A percentile compares a stretch with the other conserved stretches of the same genome.
Evolutionary conservation across 2,888 invertebrate genomes (phyloP).

Genomic region (Choreutis nemorana): DNA sequence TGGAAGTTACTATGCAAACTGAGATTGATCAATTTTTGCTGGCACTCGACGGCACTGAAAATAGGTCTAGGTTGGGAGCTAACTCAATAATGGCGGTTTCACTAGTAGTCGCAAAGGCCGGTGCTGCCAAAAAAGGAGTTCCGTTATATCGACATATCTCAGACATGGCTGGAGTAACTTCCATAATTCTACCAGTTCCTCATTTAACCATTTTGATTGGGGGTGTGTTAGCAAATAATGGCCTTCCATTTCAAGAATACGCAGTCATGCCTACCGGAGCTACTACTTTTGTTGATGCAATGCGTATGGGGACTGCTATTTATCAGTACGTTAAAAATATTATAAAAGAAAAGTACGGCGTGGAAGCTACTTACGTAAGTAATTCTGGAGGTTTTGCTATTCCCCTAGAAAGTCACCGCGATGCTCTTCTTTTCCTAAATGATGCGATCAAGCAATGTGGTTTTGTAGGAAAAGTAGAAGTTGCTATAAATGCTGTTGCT

Average conservation of each 20-base stretch:
- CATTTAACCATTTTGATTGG: slow-evolving; percentile 98
- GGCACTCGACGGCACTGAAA: slow-evolving; percentile 93
- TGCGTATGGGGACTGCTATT: slow-evolving; percentile 96
- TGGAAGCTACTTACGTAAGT: slow-evolving; percentile 93
- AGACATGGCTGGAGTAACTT: slow-evolving; percentile 88
- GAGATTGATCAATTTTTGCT: slow-evolving; percentile 89
- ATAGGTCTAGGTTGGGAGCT: slow-evolving; percentile 92
- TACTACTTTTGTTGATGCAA: slow-evolving; percentile 89
- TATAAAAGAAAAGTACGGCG: slow-evolving; percentile 87
- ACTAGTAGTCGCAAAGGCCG: slow-evolving; percentile 95
- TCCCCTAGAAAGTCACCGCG: slow-evolving; percentile 92
- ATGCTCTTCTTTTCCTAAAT: slow-evolving; percentile 83
- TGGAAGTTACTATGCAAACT: slow-evolving; percentile 90
- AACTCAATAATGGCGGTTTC: slow-evolving; percentile 98
- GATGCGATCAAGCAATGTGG: slow-evolving; percentile 93
- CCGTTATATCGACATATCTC: slow-evolving; percentile 93
- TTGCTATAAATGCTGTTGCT: slow-evolving; percentile 97
- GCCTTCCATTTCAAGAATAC: slow-evolving; percentile 95
- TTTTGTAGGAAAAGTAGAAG: slow-evolving; percentile 88
- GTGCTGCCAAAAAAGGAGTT: slow-evolving; percentile 91
- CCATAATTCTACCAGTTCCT: slow-evolving; percentile 94
- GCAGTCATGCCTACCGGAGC: slow-evolving; percentile 94
- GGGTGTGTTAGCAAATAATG: slow-evolving; percentile 96
- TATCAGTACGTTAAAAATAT: slow-evolving; percentile 93
- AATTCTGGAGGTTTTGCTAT: slow-evolving; percentile 98